These are phyloP conservation scores for Xerus rutilus DNA, from an alignment of 2,797 vertebrate species.

Conservation along the genomic window DNA sequence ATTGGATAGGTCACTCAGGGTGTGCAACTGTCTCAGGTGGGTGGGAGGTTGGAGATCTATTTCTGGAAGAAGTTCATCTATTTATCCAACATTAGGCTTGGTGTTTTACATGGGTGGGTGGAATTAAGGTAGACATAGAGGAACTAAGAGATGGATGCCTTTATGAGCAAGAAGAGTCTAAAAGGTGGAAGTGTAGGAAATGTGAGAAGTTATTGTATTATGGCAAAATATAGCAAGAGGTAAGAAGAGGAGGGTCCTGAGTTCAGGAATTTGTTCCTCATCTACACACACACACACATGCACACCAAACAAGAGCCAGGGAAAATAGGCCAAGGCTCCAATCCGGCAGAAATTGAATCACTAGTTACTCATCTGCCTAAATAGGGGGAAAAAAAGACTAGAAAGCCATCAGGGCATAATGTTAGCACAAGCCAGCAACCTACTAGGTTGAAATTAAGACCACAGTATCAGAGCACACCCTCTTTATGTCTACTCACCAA, in stretches of 20 bases:
- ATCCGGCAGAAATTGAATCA: background rate
- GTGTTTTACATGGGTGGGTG: background rate
- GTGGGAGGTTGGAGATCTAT: background rate
- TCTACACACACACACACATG: background rate
- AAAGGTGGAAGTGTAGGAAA: background rate
- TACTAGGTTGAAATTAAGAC: background rate
- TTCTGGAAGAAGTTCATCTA: background rate
- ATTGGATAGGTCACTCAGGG: background rate
- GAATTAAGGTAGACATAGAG: background rate
- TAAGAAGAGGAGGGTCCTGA: background rate
- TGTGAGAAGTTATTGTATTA: background rate
- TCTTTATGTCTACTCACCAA: background rate
- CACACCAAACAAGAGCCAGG: background rate
- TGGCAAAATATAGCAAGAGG: background rate
- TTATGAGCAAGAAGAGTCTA: background rate
- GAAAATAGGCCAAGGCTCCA: background rate
- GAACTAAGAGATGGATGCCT: background rate
- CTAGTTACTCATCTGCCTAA: background rate
- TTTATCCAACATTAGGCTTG: background rate
- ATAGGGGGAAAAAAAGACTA: background rate
- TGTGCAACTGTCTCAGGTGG: background rate
- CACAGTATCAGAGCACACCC: background rate
- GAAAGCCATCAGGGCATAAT: background rate
- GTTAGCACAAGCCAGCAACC: background rate
- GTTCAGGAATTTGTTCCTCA: background rate